A percentile compares a stretch with the other conserved stretches of the same genome.
Evolutionary conservation across 2,113 vertebrate species (phyloP).

Genomic region (Amphiprion ocellaris): DNA sequence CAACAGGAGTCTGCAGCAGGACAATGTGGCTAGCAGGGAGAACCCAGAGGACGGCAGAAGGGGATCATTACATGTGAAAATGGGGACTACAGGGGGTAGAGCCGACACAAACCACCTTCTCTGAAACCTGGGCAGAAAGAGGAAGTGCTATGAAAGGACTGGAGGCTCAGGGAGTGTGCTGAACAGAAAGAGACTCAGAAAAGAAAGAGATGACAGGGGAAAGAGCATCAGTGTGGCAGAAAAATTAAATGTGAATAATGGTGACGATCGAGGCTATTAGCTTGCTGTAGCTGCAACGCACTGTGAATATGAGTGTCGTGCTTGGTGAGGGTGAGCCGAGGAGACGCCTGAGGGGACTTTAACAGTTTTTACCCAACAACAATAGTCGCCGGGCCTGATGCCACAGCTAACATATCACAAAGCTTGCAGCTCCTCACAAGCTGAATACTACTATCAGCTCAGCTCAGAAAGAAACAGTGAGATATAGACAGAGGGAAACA

Average conservation of each 20-base stretch:
- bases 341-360: conserved; percentile 32
- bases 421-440: conserved; percentile 18
- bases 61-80: conserved; percentile 52
- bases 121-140: conserved; percentile 26
- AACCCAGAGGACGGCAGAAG: conserved; percentile 35
- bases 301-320: conserved; percentile 15
- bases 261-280: conserved; percentile 44
- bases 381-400: conserved; percentile 32
- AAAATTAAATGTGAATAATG: conserved; percentile 39
- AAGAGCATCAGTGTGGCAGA: conserved; percentile 30
- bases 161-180: background rate
- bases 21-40: conserved; percentile 28
- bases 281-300: background rate
- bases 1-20: conserved; percentile 28
- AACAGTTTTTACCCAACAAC: conserved; percentile 15
- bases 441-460: conserved; percentile 28
- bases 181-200: background rate
- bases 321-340: conserved; percentile 29
- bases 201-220: conserved; percentile 21
- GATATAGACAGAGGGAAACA: conserved; percentile 5
- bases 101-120: conserved; percentile 35
- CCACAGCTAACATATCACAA: conserved; percentile 34
- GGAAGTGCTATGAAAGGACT: conserved; percentile 26
- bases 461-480: conserved; percentile 19
- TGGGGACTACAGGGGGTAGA: conserved; percentile 25